phyloP scores from a whole-genome alignment of 2,888 invertebrate species.

The Caenorhabditis wallacei region DNA sequence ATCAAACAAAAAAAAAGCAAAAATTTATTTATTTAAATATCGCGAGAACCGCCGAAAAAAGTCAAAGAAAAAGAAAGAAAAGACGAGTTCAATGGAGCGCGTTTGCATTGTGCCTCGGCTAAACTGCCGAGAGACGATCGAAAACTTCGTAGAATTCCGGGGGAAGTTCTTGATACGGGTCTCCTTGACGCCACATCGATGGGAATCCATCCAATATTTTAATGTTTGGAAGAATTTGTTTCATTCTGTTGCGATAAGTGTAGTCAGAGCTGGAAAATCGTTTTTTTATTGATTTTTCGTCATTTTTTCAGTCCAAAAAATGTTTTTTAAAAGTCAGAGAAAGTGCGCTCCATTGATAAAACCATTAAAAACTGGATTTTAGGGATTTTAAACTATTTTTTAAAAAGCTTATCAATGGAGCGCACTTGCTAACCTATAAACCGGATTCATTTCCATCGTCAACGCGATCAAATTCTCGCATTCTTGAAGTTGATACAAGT shows the following conservation, averaged over 20 bases:
- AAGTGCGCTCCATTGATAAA: too few relatives aligned
- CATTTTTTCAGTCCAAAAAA: too few relatives aligned
- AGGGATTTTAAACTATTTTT: too few relatives aligned
- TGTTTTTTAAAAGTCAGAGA: too few relatives aligned
- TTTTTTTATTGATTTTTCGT: too few relatives aligned
- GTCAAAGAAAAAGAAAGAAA: background rate
- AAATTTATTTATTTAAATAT: background rate
- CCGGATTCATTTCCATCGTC: constrained; percentile 67
- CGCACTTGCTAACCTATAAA: constrained; percentile 53
- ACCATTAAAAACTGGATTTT: too few relatives aligned
- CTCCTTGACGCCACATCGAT: constrained; percentile 60
- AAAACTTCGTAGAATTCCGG: constrained; percentile 48
- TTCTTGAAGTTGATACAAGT: constrained; percentile 48
- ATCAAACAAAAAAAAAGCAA: too few relatives aligned
- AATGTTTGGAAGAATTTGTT: constrained; percentile 60
- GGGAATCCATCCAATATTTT: constrained; percentile 68
- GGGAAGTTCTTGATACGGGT: constrained; percentile 65
- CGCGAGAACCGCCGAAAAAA: background rate
- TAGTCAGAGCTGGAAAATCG: constrained; percentile 64
- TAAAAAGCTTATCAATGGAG: too few relatives aligned
- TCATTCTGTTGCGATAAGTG: constrained; percentile 65
- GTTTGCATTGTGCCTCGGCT: background rate
- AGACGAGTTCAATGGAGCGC: constrained; percentile 22
- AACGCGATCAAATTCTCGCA: constrained; percentile 43
- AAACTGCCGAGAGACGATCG: constrained; percentile 15